A percentile compares a stretch with the other conserved stretches of the same genome.
phyloP scores from a whole-genome alignment of 2,888 invertebrate genomes.

The Psococerastis gibbosa region DNA sequence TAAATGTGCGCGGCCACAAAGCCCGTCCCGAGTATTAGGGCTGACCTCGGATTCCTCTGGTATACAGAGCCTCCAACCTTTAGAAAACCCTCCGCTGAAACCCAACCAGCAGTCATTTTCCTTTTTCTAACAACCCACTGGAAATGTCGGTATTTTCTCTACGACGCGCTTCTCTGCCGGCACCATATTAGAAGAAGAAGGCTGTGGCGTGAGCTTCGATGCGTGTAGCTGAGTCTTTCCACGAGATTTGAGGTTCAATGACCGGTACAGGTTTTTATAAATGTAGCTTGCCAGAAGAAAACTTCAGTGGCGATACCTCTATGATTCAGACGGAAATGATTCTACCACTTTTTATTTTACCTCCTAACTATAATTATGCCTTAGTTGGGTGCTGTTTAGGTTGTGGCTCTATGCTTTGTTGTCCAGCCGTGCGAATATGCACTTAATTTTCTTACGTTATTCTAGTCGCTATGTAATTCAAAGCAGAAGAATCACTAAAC shows the following conservation, averaged over 20 bases:
- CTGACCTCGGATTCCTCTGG: background rate
- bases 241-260: constrained; percentile 1
- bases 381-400: too few relatives aligned
- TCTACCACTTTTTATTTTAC: background rate
- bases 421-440: too few relatives aligned
- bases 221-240: background rate
- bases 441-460: too few relatives aligned
- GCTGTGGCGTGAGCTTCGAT: background rate
- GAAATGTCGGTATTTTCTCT: constrained; percentile 5
- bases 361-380: background rate
- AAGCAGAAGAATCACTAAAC: too few relatives aligned
- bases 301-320: background rate
- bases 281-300: constrained; percentile 7
- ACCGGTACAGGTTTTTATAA: constrained; percentile 9
- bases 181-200: too few relatives aligned
- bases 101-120: constrained; percentile 4
- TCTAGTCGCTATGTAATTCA: too few relatives aligned
- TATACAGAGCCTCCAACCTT: background rate
- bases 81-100: background rate
- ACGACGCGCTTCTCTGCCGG: background rate
- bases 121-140: constrained; percentile 9
- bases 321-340: background rate
- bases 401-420: too few relatives aligned
- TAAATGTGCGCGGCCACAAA: background rate
- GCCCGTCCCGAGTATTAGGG: background rate